These are phyloP conservation scores for Drosophila pruinosa DNA, from an alignment of 1,140 invertebrate genomes.

Conservation along the genomic window DNA sequence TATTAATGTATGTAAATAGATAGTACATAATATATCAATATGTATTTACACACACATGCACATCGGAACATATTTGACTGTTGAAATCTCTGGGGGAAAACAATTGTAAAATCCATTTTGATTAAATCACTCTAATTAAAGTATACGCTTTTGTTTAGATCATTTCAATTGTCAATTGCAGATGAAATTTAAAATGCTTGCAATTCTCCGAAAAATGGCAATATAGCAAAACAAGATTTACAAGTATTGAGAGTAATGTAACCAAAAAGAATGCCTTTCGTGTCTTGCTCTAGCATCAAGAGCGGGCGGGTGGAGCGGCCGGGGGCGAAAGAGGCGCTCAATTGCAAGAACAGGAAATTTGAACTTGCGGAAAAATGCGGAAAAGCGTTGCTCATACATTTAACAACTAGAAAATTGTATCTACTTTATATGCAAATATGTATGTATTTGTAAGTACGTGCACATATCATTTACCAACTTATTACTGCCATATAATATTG, in stretches of 20 bases:
- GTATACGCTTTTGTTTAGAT: not conserved
- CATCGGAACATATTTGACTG: too few species aligned
- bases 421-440: constrained; percentile 9
- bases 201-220: not conserved
- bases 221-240: constrained; percentile 67
- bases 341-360: constrained; percentile 70
- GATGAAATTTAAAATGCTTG: not conserved
- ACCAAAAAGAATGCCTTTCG: constrained; percentile 26
- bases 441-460: not conserved
- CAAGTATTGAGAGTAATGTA: constrained; percentile 56
- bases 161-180: not conserved
- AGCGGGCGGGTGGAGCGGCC: not conserved
- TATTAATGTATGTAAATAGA: too few species aligned
- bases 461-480: constrained; percentile 38
- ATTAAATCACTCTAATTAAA: not conserved
- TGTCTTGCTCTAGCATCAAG: constrained; percentile 7
- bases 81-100: not conserved
- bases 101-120: constrained; percentile 4
- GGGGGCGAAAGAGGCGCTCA: constrained; percentile 2
- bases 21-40: too few species aligned
- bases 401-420: constrained; percentile 44
- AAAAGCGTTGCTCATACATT: constrained; percentile 43
- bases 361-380: constrained; percentile 61
- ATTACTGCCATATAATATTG: constrained; percentile 51
- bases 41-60: too few species aligned